Conservation (phyloP, 2,797 vertebrate species). For the Cyclura pinguis region DNA sequence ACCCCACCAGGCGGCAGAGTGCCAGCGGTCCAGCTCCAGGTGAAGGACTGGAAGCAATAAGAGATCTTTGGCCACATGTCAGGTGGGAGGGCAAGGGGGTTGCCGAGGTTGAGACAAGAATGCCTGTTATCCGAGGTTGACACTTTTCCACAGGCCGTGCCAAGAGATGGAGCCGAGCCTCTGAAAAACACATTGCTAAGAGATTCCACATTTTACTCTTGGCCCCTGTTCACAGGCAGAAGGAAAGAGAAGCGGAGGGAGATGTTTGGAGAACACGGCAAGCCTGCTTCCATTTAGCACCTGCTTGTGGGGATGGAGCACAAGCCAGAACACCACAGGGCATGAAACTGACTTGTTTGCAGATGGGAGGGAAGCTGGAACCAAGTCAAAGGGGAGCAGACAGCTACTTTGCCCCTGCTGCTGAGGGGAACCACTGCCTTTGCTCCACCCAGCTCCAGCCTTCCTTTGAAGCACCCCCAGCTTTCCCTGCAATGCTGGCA, state of each 20-base stretch:
- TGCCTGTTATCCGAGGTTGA: not conserved
- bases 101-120: not conserved
- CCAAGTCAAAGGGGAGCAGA: not conserved
- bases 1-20: too few relatives aligned
- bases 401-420: too few relatives aligned
- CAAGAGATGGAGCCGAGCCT: constrained; percentile 13
- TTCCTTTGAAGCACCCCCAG: not conserved
- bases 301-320: not conserved
- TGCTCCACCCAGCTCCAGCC: not conserved
- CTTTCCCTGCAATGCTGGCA: not conserved
- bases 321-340: not conserved
- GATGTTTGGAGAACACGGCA: not conserved
- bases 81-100: not conserved
- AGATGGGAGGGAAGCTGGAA: not conserved
- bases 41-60: constrained; percentile 30
- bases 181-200: constrained; percentile 20
- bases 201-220: constrained; percentile 2
- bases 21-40: too few relatives aligned
- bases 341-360: not conserved
- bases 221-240: not conserved
- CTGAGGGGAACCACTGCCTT: not conserved
- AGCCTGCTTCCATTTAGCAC: constrained; percentile 4
- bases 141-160: constrained; percentile 16
- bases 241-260: too few relatives aligned
- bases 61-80: not conserved